Evolutionary conservation across 2,888 invertebrate genomes (phyloP), one percentile per base, ranked within the genome.

Genomic region (Cataglyphis cursor): DNA sequence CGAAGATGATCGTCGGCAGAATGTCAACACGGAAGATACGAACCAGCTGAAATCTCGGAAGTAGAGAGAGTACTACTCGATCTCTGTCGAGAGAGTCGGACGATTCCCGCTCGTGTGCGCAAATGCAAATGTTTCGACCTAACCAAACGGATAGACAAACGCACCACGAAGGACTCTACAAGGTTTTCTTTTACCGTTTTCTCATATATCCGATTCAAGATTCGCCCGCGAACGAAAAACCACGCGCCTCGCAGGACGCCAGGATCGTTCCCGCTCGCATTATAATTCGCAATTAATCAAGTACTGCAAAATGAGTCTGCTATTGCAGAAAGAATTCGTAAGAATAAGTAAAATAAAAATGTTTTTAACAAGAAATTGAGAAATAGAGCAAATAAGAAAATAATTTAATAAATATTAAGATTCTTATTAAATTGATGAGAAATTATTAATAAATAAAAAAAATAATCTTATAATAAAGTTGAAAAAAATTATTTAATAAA

Each of bases 101-200:
- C 81, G 76, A 64, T 83, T 66, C 62, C 62, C 48, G 72, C 18
- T 65, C 48, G 54, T 57, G 64, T 64, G 72, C 70, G 68, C 18
- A 59, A 31, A 81, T 61, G 48, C 38, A 62, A 61, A 62, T 85
- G 74, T 61, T 44, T 75, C 85, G 62, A 70, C 81, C 88, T 91
- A 94, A 94, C 94, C 94, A 95, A 95, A 94, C 94, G 94, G 94
- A 95, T 95, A 94, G 94, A 95, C 94, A 94, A 92, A 93, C 91
- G 92, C 94, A 93, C 92, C 91, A 88, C 64, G 24, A 72, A 73
- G 66, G 78, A 75, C 76, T 59, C 28, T 44, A 68, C 51, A 9
- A 66, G 51, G 59, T 62, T 61, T 48, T 65, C 80, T 54, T 83
- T 24, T 51, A 12, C 74, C 64, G 51, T 70, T 41, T 70, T 21